These are phyloP conservation scores for Tretioscincus oriximinensis DNA, from an alignment of 2,113 vertebrate species.

Conservation along the genomic window DNA sequence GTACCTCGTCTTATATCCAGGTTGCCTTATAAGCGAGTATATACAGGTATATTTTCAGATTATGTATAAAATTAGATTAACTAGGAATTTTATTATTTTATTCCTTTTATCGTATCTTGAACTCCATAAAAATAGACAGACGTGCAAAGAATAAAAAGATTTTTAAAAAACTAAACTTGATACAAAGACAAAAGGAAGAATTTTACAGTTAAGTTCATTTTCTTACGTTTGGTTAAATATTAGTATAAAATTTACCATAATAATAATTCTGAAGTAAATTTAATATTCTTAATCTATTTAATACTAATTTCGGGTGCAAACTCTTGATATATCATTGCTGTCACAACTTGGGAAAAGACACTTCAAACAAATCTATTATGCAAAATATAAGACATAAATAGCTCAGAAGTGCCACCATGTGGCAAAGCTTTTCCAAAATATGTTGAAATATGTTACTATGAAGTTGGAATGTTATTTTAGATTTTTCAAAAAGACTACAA, in stretches of 20 bases:
- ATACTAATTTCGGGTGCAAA: not conserved
- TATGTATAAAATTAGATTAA: too few relatives aligned
- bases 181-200: not conserved
- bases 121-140: not conserved
- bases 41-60: too few relatives aligned
- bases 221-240: too few relatives aligned
- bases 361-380: not conserved
- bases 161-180: not conserved
- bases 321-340: not conserved
- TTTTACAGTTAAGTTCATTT: too few relatives aligned
- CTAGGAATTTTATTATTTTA: not conserved
- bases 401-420: constrained; percentile 70
- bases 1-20: too few relatives aligned
- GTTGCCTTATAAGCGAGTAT: too few relatives aligned
- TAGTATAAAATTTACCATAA: constrained; percentile 6
- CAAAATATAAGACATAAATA: constrained; percentile 20
- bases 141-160: not conserved
- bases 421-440: constrained; percentile 22
- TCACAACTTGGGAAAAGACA: not conserved
- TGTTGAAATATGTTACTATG: not conserved
- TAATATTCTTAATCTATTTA: constrained; percentile 10
- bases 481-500: not conserved
- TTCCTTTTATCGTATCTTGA: not conserved
- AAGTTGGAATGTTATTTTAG: not conserved
- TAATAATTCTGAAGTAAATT: not conserved